A percentile compares a stretch with the other conserved stretches of the same genome.
Conservation (phyloP, 2,888 invertebrate species). For the Celastrina argiolus region DNA sequence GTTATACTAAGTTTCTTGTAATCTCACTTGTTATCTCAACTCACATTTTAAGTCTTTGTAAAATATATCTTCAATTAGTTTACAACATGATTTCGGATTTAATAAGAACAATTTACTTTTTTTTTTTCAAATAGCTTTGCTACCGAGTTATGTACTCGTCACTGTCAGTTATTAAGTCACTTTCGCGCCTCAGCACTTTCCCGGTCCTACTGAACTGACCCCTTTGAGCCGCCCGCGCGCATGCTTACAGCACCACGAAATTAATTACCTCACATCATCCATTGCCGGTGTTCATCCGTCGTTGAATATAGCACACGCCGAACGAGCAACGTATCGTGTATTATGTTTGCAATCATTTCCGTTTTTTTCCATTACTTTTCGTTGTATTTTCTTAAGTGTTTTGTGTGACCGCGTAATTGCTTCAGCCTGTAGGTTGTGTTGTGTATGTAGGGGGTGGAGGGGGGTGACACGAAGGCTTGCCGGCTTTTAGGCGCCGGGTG, state of each 20-base stretch:
- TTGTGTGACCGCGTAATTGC: conserved; percentile 8
- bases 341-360: neutral
- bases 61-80: too few relatives aligned
- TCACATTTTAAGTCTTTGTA: too few relatives aligned
- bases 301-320: neutral
- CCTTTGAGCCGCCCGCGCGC: conserved; percentile 3
- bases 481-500: conserved; percentile 1
- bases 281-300: neutral
- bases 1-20: too few relatives aligned
- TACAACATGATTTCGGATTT: too few relatives aligned
- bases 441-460: neutral
- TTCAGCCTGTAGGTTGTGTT: neutral
- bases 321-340: neutral
- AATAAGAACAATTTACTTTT: too few relatives aligned
- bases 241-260: conserved; percentile 1
- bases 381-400: conserved; percentile 11
- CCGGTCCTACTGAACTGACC: conserved; percentile 16
- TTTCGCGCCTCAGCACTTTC: conserved; percentile 7
- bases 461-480: neutral
- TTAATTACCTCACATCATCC: neutral
- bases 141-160: neutral
- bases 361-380: conserved; percentile 6
- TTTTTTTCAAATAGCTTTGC: neutral
- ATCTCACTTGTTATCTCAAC: too few relatives aligned
- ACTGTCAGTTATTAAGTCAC: too few relatives aligned